Base-by-base conservation (phyloP, 2,888 invertebrate genomes). In the Sclerodermus sp. region DNA sequence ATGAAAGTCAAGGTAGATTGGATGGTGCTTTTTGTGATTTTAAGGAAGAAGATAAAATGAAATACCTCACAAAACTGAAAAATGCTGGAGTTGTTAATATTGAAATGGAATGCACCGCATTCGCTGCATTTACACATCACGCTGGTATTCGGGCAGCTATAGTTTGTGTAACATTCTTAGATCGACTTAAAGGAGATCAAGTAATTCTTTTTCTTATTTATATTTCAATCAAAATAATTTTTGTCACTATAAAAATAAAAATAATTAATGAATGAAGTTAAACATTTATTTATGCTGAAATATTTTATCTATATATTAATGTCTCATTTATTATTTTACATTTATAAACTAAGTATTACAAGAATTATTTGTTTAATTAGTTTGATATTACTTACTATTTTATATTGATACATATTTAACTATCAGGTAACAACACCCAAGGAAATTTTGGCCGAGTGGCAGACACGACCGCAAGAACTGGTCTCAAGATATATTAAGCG, bases 1-100 rank as follows among this genome's bases (percentile, higher is more conserved):
- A 98, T 78, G 98, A 99, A 85, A 96, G 95, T 30, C 97, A 98
- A 81, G 96, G 93, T 14, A 86, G 98, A 37, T 80, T 96, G 60
- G 97, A 98, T 77, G 97, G 98, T 1, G 96, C 96, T 3, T 96
- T 97, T 80, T 97, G 97, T 79, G 94, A 96, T 67, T 96, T 93
- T 80, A 86, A 85, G 1, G 91, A 92, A 73, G 79, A 83, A n/a
- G 96, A 98, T 59, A 96, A 96, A 80, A 87, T 92, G 85, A 87
- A 87, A 42, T 98, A 93, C 76, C 80, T 98, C 66, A 84, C 85
- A 62, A 83, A 86, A 60, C 74, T 95, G 54, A 85, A 87, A 57
- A 84, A 87, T 54, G 81, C 86, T 42, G 95, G 94, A 1, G 91
- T 98, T 10, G 86, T 90, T 17, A 98, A 98, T 79, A 96, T 98